Evolutionary conservation across 2,113 vertebrate genomes (phyloP), one percentile per base, ranked within the genome.

Genomic region (Hiodon tergisus): DNA sequence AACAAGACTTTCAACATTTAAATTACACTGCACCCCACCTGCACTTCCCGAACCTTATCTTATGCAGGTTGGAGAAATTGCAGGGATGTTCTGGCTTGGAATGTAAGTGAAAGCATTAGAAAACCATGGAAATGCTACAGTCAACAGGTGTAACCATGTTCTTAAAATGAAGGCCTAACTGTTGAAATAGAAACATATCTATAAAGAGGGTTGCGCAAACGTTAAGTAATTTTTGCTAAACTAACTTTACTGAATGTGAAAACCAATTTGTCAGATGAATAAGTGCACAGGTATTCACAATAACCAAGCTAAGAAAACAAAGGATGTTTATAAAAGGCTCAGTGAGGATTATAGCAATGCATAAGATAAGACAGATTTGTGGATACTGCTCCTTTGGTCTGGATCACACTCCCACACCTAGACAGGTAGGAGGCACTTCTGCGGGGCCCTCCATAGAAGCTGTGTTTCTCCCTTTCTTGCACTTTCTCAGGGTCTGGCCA

Each of bases 361-460:
- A 84, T 81, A 54, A 71, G 73, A 63, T 67, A 52, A n/a, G 79
- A 16, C 31, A 31, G 31, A 31, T 14, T 81, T 80, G 51, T 77
- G 16, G n/a, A 17, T 63, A 3, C 61, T 79, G 13, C 51, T 72
- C 69, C 54, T 11, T 14, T 31, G 48, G 66, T 66, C 14, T 1
- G 16, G 8, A 48, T 52, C 16, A 73, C 76, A 6, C 69, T 50
- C 6, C 67, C 58, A 53, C 75, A 69, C 4, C 55, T 50, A 46
- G 62, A 80, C 54, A 81, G 58, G 0, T 72, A 0, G 68, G 74
- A 46, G 66, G 79, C 79, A 4, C 50, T 48, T 53, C 5, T 55
- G 17, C 9, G 66, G 16, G 5, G 51, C 4, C 7, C 60, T 73
- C 14, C 14, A 9, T 9, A 14, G 58, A 59, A 59, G 58, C 9